Percentiles rank a stretch among this genome's conserved stretches.
phyloP scores from a whole-genome alignment of 2,888 invertebrate species.

The Cryptocephalus primarius region DNA sequence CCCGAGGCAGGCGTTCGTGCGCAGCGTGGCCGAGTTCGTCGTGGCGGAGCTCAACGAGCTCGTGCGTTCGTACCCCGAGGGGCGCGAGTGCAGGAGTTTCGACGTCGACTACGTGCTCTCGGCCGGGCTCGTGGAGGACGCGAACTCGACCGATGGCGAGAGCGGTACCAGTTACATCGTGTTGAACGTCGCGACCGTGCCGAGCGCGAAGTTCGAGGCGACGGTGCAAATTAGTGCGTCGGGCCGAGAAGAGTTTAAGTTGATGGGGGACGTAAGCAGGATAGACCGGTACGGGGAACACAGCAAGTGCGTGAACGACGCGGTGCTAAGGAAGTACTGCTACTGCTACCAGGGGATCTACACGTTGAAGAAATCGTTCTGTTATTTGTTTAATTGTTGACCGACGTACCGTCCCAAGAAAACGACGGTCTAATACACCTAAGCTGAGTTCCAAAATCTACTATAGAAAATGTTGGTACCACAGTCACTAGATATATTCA shows the following conservation, averaged over 20 bases:
- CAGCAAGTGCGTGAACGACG: slow-evolving; percentile 43
- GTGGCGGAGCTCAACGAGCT: slow-evolving; percentile 20
- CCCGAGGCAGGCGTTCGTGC: slow-evolving; percentile 38
- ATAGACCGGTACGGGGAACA: slow-evolving; percentile 43
- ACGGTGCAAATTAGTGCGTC: slow-evolving; percentile 42
- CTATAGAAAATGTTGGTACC: too few species aligned
- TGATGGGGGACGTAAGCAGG: slow-evolving; percentile 52
- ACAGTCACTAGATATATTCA: too few species aligned
- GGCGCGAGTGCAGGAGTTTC: slow-evolving; percentile 33
- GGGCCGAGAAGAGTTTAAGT: slow-evolving; percentile 26
- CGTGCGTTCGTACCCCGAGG: slow-evolving; percentile 6
- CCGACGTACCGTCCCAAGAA: too few species aligned
- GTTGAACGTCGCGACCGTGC: slow-evolving; percentile 55
- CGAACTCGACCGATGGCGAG: slow-evolving; percentile 22
- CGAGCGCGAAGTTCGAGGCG: slow-evolving; percentile 60
- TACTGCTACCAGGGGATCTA: slow-evolving; percentile 32
- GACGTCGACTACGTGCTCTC: slow-evolving; percentile 21
- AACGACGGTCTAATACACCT: too few species aligned
- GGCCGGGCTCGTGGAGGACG: slow-evolving; percentile 19
- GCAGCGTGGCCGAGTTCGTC: slow-evolving; percentile 39
- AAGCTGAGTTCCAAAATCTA: too few species aligned
- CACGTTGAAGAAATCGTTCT: not conserved
- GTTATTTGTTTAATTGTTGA: too few species aligned
- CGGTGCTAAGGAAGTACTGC: slow-evolving; percentile 47
- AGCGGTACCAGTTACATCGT: slow-evolving; percentile 42